Evolutionary conservation across 2,797 vertebrate genomes (phyloP).

Genomic region (Limosa lapponica): DNA sequence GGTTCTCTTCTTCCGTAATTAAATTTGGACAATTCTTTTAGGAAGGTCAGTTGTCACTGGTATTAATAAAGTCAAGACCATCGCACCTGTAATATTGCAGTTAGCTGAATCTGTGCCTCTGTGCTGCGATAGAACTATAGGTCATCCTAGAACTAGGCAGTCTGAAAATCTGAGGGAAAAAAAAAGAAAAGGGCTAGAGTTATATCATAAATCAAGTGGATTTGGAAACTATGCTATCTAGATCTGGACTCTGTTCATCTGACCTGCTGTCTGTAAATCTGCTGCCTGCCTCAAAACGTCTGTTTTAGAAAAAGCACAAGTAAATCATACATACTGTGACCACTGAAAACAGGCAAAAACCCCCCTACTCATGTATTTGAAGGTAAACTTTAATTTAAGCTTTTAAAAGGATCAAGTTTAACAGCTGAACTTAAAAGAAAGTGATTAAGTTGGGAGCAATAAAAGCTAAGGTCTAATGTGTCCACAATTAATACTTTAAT

Average conservation of each 20-base stretch:
- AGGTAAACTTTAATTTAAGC: background rate
- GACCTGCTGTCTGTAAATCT: slow-evolving; percentile 6
- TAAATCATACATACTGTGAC: background rate
- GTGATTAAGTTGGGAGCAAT: background rate
- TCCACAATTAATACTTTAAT: background rate
- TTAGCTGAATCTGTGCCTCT: background rate
- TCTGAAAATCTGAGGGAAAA: background rate
- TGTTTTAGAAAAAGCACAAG: background rate
- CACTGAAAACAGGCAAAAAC: background rate
- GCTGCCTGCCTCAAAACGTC: background rate
- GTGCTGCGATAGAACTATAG: background rate
- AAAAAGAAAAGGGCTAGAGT: background rate
- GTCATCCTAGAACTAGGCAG: background rate
- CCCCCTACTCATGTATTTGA: background rate
- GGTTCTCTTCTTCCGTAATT: background rate
- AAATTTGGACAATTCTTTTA: background rate
- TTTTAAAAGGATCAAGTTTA: background rate
- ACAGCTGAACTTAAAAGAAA: background rate
- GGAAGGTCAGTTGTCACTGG: background rate
- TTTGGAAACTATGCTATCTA: background rate
- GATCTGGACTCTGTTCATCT: background rate
- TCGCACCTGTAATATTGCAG: background rate
- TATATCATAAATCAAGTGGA: background rate
- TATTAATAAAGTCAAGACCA: background rate
- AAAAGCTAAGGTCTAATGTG: background rate